Evolutionary conservation across 2,888 invertebrate species (phyloP), one percentile per base, ranked within the genome.

Genomic region (Nebria salina): DNA sequence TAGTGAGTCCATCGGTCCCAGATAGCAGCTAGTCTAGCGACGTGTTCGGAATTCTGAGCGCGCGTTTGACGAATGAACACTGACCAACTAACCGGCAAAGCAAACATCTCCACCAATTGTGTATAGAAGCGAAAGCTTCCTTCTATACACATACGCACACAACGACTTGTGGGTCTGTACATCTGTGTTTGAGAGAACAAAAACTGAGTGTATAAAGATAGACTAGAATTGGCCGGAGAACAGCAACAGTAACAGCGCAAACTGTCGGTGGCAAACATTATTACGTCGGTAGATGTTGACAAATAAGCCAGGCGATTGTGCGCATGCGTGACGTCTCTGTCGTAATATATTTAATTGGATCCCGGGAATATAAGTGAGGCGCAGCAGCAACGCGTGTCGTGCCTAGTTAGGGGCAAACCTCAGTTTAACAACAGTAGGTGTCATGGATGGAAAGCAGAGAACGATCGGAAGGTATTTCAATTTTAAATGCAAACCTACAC

Each of bases 21-120:
- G 54, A 8, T 54, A 54, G 54, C 54, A 54, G 54, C 54, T 11
- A 54, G 54, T 54, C 54, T 54, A 54, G 70, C 34, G 26, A 25
- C 70, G 20, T 70, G 25, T 64, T 78, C 78, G n/a, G 78, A 64
- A 78, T 78, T 78, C 78, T 41, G 25, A n/a, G 73, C 43, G 78
- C 78, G 78, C 73, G 34, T 41, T 73, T 73, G 78, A 78, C 78
- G 78, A 78, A 41, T 26, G 75, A 15, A 43, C 73, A 42, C 73
- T 78, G 78, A 65, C 78, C 78, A 78, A 78, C 78, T 78, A 78
- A 78, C 78, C 78, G 78, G 78, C 65, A 78, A 78, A 78, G 65
- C 65, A 64, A 78, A 78, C 73, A 78, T 78, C 78, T 78, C 77
- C 70, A 34, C 70, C 70, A 70, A 70, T 70, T 70, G 70, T 70